Evolutionary conservation across 2,797 vertebrate genomes (phyloP).

Genomic region (Schizopygopsis malacanthus): DNA sequence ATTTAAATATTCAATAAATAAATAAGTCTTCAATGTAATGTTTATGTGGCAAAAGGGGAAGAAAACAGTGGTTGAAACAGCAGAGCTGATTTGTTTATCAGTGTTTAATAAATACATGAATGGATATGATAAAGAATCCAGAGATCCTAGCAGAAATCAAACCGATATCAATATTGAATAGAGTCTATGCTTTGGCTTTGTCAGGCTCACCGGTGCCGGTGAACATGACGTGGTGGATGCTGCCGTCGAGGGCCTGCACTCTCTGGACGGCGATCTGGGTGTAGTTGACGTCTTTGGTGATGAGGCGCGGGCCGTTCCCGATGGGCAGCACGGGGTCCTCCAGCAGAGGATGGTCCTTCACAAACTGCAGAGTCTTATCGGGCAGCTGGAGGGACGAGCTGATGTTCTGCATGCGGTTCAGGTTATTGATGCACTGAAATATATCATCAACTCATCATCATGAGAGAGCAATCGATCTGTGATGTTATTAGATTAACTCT

Average conservation of each 20-base stretch:
- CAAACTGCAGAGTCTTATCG: slow-evolving; percentile 95
- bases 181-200: background rate
- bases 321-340: slow-evolving; percentile 90
- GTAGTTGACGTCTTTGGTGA: slow-evolving; percentile 90
- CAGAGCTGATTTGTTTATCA: background rate
- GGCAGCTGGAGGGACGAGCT: slow-evolving; percentile 89
- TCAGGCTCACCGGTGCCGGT: slow-evolving; percentile 86
- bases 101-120: background rate
- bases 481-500: background rate
- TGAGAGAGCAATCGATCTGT: background rate
- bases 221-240: slow-evolving; percentile 91
- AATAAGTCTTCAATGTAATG: too few relatives aligned
- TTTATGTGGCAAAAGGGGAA: too few relatives aligned
- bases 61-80: too few relatives aligned
- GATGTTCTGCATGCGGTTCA: slow-evolving; percentile 85
- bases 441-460: background rate
- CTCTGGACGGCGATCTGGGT: slow-evolving; percentile 94
- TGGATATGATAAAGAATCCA: too few relatives aligned
- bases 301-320: slow-evolving; percentile 85
- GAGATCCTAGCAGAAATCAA: background rate
- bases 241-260: slow-evolving; percentile 85
- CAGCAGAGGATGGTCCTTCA: slow-evolving; percentile 95
- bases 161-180: background rate
- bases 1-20: too few relatives aligned
- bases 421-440: slow-evolving; percentile 87